Evolutionary conservation across 2,797 vertebrate genomes (phyloP), one percentile per base, ranked within the genome.

Genomic region (Enteromius anoplus): DNA sequence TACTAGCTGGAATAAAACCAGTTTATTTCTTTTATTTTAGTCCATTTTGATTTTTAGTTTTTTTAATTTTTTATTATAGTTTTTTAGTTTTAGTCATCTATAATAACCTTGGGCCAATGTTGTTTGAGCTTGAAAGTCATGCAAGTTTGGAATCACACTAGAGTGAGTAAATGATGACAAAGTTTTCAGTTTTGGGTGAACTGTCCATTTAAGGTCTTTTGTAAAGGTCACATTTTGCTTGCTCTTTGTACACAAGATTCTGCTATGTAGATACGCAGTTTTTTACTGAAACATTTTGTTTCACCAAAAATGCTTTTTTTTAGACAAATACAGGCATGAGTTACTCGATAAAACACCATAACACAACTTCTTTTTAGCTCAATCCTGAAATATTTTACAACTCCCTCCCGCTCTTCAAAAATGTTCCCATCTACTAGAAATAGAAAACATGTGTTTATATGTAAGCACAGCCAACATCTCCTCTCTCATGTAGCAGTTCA

Each of bases 381-480:
- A 87, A 86, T 84, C 82, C 64, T 76, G 14, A 85, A 82, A 51
- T 69, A 82, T 88, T 86, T 88, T 85, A 79, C 85, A 80, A 77
- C 83, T 87, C 87, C 87, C 84, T 84, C 80, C 75, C 75, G 86
- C 80, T 87, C 83, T 73, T 84, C 65, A 82, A 84, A 81, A 40
- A 82, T 86, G n/a, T 73, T 85, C 51, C 84, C 65, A 84, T 84
- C 55, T 62, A 71, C 85, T 83, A 75, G 60, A 87, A 89, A 89
- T 86, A 82, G 79, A 85, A 90, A 90, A 85, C 88, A 89, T 89
- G 82, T 89, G 88, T 87, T 87, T 87, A 86, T 83, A 79, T 87
- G 78, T 51, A 86, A 89, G 85, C 70, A 75, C 76, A 86, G 85
- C 84, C 87, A 88, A 85, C 86, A 85, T 88, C 81, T 87, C 86